Base-by-base conservation (phyloP, 2,797 vertebrate genomes). In the Betta splendens region DNA sequence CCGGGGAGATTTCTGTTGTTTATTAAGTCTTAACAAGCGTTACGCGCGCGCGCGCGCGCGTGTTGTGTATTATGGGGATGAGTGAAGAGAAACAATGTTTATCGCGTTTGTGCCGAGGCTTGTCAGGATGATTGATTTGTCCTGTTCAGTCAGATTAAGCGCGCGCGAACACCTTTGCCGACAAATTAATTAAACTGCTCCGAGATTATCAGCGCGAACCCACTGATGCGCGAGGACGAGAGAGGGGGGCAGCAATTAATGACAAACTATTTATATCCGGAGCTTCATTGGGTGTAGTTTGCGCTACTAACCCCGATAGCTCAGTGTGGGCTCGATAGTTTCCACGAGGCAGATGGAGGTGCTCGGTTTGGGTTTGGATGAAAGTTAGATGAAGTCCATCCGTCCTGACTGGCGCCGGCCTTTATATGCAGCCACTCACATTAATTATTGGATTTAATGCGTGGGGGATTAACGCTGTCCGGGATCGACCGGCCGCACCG, bases 71-170 rank as follows among this genome's bases (percentile, higher is more conserved):
- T 16, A 44, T 12, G 32, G 60, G 26, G 48, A 5, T 2, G 47
- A 17, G 15, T 16, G 46, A 16, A 23, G 16, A 11, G 48, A 49
- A 3, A 33, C 12, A 7, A 2, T 25, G 48, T 63, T 57, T 45
- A 70, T 59, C 39, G 40, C 20, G 48, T 49, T 47, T 22, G 56
- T 61, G 54, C 57, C 6, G n/a, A 28, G 47, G 58, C 52, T 68
- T 31, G 52, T 43, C 25, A n/a, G 53, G 59, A 46, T 68, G 70
- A 81, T 72, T 75, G 75, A 83, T 81, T 65, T 42, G 43, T 29
- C 38, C 55, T n/a, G 58, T 51, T 68, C 61, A 9, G 3, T 58
- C 72, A 62, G 62, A 80, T 72, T 64, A 69, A 15, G 23, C 35
- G 38, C 3, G 54, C 10, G 63, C 33, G 28, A 33, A 59, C 72